These are phyloP conservation scores for Spisula subtruncata DNA, from an alignment of 2,888 invertebrate species.

Conservation along the genomic window DNA sequence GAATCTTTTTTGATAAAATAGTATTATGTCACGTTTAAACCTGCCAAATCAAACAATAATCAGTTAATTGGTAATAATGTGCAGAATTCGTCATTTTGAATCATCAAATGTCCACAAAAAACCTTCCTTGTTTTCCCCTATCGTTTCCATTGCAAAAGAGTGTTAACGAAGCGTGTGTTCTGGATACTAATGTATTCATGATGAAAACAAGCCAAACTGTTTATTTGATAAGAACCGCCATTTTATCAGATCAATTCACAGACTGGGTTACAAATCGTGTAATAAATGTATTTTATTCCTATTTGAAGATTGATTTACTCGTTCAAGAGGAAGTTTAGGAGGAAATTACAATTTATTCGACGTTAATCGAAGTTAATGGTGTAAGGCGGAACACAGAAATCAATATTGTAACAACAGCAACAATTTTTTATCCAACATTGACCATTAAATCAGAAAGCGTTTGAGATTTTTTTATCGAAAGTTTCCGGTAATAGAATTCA, in stretches of 20 bases:
- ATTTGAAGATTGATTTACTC: background rate
- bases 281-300: background rate
- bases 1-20: too few relatives aligned
- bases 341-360: conserved; percentile 10
- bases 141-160: too few relatives aligned
- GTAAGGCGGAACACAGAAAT: background rate
- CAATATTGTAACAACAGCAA: background rate
- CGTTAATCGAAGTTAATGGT: background rate
- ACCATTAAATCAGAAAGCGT: background rate
- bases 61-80: too few relatives aligned
- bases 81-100: too few relatives aligned
- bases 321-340: background rate
- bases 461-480: background rate
- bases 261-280: background rate
- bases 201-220: background rate
- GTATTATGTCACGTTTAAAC: too few relatives aligned
- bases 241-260: background rate
- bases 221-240: background rate
- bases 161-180: too few relatives aligned
- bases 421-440: background rate
- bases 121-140: too few relatives aligned
- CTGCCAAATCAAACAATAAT: too few relatives aligned
- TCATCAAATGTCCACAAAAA: too few relatives aligned
- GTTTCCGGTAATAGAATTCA: background rate
- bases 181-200: too few relatives aligned